Base-by-base conservation (phyloP, 2,797 vertebrate species). In the Meriones psammophilus region DNA sequence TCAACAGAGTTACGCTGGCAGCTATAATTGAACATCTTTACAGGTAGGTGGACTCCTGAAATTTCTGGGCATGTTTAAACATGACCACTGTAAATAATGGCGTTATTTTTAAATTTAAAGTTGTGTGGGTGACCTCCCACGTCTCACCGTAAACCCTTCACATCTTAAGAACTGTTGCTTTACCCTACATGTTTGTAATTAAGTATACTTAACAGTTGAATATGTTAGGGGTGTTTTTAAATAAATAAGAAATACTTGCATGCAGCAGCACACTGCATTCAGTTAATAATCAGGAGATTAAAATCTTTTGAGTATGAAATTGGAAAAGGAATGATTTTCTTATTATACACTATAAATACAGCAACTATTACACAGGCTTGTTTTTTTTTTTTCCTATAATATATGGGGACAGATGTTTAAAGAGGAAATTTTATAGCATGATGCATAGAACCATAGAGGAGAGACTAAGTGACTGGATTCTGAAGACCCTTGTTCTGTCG, bases 1-100 rank as follows among this genome's bases (percentile, higher is more conserved):
- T 99, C 98, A 99, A 99, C 98, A 98, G 98, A 98, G 99, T 99
- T 73, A 99, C 99, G 0, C 96, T 99, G 66, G 98, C 99, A 66
- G 99, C 99, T 85, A 96, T 99, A 96, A 99, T 99, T 92, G 99
- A 99, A 96, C 99, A 99, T 97, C 99, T 99, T 94, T 99, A 99
- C 98, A 99, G 99, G 99, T 99, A 86, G 97, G 97, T 97, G 42
- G 76, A 74, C 69, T 68, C 28, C 17, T 28, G 84, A 93, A 54
- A 18, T 60, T 86, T 68, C 22, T 80, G 66, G 36, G 42, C 18
- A 74, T 80, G 78, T 88, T 54, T 76, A 10, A 86, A 28, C 39
- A 39, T 39, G 39, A 39, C 39, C 39, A 39, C 9, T 50, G 28
- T 80, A 20, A 90, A 3, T 84, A 69, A 50, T 42, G 13, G 42